phyloP scores from a whole-genome alignment of 2,797 vertebrate genomes.

The Pseudochirops cupreus region DNA sequence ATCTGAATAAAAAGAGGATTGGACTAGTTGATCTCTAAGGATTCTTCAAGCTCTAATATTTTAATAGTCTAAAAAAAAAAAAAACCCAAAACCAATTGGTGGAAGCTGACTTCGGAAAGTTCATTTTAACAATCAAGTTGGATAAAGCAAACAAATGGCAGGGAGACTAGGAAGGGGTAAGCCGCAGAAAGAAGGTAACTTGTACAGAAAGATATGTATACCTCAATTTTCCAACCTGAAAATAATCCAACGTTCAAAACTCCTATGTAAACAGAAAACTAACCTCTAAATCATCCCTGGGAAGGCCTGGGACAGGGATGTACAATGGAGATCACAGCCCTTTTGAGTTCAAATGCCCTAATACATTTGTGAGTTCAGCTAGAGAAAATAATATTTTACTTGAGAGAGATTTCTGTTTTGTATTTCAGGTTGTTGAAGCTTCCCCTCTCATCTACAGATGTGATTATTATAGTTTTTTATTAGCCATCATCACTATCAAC shows the following conservation, averaged over 20 bases:
- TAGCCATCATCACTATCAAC: background rate
- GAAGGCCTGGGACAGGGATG: slow-evolving; percentile 7
- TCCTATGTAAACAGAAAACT: slow-evolving; percentile 18
- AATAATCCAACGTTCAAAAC: slow-evolving; percentile 8
- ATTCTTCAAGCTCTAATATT: background rate
- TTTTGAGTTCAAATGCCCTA: background rate
- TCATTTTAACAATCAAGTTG: slow-evolving; percentile 23
- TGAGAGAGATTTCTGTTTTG: background rate
- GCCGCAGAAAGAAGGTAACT: background rate
- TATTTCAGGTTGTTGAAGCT: background rate
- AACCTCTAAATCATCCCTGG: background rate
- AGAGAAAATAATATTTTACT: background rate
- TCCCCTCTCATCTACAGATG: background rate
- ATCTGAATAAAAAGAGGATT: background rate
- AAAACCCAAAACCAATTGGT: background rate
- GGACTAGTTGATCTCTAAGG: background rate
- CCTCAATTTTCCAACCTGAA: background rate
- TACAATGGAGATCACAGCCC: slow-evolving; percentile 6
- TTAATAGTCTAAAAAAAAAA: background rate
- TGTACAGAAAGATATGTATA: background rate
- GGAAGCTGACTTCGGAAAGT: slow-evolving; percentile 15
- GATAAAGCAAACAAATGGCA: slow-evolving; percentile 28
- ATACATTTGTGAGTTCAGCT: background rate
- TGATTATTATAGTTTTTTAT: background rate
- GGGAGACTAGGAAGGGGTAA: background rate